Conservation (phyloP, 2,888 invertebrate species). For the Erynnis tages region DNA sequence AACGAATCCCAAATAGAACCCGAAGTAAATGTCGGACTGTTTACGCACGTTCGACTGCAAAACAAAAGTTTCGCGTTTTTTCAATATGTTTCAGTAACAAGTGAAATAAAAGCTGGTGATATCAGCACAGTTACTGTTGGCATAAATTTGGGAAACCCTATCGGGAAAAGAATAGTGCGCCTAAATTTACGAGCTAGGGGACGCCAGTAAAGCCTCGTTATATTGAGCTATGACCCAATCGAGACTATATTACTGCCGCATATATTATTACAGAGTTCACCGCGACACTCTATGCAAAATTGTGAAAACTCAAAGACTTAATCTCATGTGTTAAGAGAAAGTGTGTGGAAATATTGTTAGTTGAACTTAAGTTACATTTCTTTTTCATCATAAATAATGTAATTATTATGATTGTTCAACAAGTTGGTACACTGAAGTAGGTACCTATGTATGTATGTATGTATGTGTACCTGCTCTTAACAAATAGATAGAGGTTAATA, state of each 20-base stretch:
- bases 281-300: constrained; percentile 28
- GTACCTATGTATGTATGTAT: too few relatives aligned
- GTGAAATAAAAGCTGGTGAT: constrained; percentile 26
- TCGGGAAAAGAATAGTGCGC: constrained; percentile 73
- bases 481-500: too few relatives aligned
- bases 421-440: too few relatives aligned
- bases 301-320: background rate
- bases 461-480: too few relatives aligned
- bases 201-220: constrained; percentile 76
- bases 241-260: constrained; percentile 48
- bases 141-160: constrained; percentile 72
- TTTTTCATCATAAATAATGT: too few relatives aligned
- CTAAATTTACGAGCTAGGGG: constrained; percentile 70
- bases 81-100: constrained; percentile 1
- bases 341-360: too few relatives aligned
- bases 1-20: too few relatives aligned
- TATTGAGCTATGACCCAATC: constrained; percentile 69
- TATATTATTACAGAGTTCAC: constrained; percentile 25
- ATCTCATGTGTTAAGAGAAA: too few relatives aligned
- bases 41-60: too few relatives aligned
- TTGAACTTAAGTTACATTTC: too few relatives aligned
- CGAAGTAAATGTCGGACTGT: too few relatives aligned
- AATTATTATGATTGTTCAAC: too few relatives aligned
- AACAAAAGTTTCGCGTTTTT: background rate
- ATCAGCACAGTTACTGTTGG: constrained; percentile 50